These are phyloP conservation scores for Saccopteryx leptura DNA, from an alignment of 2,113 vertebrate species.

Conservation along the genomic window DNA sequence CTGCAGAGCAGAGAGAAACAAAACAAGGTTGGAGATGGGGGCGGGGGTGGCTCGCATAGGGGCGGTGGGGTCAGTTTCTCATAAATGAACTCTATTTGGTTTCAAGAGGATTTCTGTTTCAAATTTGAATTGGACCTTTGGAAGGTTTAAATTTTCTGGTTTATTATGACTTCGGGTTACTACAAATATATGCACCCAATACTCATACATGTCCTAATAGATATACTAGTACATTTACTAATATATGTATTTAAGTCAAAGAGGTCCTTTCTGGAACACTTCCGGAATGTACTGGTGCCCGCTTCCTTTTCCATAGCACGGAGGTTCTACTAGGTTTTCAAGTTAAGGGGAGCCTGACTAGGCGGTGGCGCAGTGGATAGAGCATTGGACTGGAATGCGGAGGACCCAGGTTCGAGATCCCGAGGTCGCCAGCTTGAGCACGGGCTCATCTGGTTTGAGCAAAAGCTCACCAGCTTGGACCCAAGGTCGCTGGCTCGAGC, in stretches of 20 bases:
- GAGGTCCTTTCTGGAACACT: neutral
- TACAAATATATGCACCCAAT: neutral
- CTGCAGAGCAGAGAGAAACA: neutral
- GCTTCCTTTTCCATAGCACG: neutral
- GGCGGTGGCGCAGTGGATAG: too few species aligned
- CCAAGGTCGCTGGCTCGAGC: too few species aligned
- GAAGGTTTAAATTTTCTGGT: neutral
- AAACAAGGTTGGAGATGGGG: neutral
- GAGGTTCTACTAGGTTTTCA: neutral
- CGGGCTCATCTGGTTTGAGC: too few species aligned
- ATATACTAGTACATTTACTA: neutral
- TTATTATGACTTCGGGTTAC: neutral
- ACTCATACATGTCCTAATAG: neutral
- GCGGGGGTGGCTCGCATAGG: neutral
- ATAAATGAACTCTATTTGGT: neutral
- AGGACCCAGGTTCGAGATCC: too few species aligned
- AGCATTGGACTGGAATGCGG: too few species aligned
- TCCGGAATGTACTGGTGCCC: neutral
- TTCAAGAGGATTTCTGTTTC: neutral
- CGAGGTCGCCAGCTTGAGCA: too few species aligned
- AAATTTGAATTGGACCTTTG: neutral
- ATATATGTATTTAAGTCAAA: neutral
- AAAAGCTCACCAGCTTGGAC: too few species aligned
- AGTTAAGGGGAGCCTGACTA: neutral
- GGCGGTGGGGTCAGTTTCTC: neutral